These are phyloP conservation scores for Acholoe squamosa DNA, from an alignment of 2,888 invertebrate genomes.

Conservation along the genomic window DNA sequence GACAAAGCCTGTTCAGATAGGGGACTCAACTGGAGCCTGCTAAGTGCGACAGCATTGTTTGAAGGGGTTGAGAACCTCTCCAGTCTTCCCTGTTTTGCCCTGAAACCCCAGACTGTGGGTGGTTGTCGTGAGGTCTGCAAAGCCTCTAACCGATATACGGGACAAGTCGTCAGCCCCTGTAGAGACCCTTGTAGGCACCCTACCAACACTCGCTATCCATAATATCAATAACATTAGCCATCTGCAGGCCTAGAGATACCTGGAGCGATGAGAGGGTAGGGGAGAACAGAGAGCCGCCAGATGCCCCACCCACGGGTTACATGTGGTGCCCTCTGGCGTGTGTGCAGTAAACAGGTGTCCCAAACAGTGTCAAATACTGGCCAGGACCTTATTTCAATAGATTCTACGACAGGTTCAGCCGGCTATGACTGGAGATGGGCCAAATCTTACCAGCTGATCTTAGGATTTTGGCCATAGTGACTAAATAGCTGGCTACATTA, in stretches of 20 bases:
- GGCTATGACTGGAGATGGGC: too few relatives aligned
- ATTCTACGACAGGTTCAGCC: too few relatives aligned
- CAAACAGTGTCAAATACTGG: too few relatives aligned
- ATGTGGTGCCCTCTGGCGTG: background rate
- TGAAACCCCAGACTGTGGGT: background rate
- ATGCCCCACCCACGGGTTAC: background rate
- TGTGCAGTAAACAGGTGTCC: constrained; percentile 24
- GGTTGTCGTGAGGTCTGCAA: background rate
- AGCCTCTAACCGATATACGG: constrained; percentile 11
- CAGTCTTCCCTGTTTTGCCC: background rate
- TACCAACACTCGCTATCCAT: background rate
- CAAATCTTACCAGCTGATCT: too few relatives aligned
- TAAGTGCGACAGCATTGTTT: too few relatives aligned
- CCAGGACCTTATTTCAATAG: too few relatives aligned
- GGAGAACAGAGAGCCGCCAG: background rate
- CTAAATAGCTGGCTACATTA: too few relatives aligned
- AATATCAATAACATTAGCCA: constrained; percentile 56
- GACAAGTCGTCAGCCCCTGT: background rate
- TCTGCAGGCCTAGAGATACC: constrained; percentile 1
- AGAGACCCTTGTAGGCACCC: background rate
- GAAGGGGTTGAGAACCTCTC: background rate
- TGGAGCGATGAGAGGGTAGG: background rate
- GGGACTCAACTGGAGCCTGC: background rate
- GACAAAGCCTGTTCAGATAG: background rate
- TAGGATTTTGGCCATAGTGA: too few relatives aligned